Percentiles rank a stretch among this genome's conserved stretches.
phyloP scores from a whole-genome alignment of 2,797 vertebrate genomes.

The Nothura maculosa region DNA sequence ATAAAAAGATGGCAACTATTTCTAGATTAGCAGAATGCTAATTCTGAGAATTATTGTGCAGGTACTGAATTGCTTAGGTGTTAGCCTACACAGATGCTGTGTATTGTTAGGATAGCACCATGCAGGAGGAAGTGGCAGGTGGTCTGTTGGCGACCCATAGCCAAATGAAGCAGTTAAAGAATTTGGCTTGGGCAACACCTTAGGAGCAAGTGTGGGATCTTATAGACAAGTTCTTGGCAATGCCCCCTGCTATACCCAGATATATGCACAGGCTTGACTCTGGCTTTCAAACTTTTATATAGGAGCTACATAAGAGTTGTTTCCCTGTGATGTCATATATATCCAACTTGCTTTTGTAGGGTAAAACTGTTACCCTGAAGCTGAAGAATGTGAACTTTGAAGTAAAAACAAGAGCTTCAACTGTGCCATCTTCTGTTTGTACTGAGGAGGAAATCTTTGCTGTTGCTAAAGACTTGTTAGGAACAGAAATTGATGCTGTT shows the following conservation, averaged over 20 bases:
- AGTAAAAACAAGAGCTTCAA: slow-evolving; percentile 92
- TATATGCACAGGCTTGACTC: neutral
- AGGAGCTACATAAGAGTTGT: neutral
- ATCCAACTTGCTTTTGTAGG: slow-evolving; percentile 78
- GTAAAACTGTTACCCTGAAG: slow-evolving; percentile 95
- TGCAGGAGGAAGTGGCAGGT: neutral
- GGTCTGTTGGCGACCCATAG: neutral
- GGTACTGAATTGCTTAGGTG: neutral
- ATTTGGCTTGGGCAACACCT: accelerated
- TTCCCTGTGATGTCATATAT: neutral
- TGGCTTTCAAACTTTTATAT: neutral
- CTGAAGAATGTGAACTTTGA: slow-evolving; percentile 96
- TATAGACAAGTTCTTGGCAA: neutral
- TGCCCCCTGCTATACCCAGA: neutral
- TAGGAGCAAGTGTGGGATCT: neutral
- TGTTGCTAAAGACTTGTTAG: slow-evolving; percentile 92
- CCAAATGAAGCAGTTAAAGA: neutral
- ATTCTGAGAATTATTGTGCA: neutral
- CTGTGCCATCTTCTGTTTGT: slow-evolving; percentile 86
- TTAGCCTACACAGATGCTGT: neutral
- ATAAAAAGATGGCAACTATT: neutral
- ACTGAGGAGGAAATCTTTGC: slow-evolving; percentile 93
- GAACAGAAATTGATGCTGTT: slow-evolving; percentile 89
- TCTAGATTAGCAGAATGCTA: neutral
- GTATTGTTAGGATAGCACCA: neutral